Base-by-base conservation (phyloP, 64 coral and sea anemone species). In the Actinia tenebrosa region DNA sequence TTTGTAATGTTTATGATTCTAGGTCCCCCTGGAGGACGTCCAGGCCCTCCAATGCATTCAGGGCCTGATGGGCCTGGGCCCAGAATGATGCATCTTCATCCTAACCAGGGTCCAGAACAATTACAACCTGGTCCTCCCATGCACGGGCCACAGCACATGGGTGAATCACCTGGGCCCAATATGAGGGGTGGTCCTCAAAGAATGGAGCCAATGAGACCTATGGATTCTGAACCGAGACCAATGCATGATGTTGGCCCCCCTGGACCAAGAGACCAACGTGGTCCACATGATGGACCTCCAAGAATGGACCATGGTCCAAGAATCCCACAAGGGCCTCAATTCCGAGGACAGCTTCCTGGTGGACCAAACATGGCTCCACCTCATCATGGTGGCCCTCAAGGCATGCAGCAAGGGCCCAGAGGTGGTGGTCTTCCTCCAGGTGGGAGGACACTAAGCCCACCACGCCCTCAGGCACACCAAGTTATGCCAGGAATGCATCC, bases 291-390 rank as follows among this genome's bases (percentile, higher is more conserved):
- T 79, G 77, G 77, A 16, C 77, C 77, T 79, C 77, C 77, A 17
- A 79, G 77, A 42, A 79, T 79, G 77, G 77, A 79, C 16, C 37
- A 84, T 54, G 82, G 50, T 17, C 50, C 82, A 55, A 84, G 82
- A 84, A 56, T 47, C 16, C 47, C 77, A 17, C 77, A 79, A 45
- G 77, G 56, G 30, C 50, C 82, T 20, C 82, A 58, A 25, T 61
- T 61, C 46, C 80, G 90, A 16, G 90, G 85, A 56, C 90, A 85
- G 64, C 90, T 63, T 61, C 90, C 90, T 64, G 85, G 71, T 16
- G 66, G 66, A 71, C 26, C 69, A 30, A 61, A 30, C 56, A 91
- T 84, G 63, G 89, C 75, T 5, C 89, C 89, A 3, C 84, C 52
- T 55, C 89, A 86, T 42, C 69, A 75, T 75, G 69, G 69, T 3